Percentiles rank a stretch among this genome's conserved stretches.
These are phyloP conservation scores for Dendrolimus pini DNA, from an alignment of 2,888 invertebrate genomes.

Conservation along the genomic window DNA sequence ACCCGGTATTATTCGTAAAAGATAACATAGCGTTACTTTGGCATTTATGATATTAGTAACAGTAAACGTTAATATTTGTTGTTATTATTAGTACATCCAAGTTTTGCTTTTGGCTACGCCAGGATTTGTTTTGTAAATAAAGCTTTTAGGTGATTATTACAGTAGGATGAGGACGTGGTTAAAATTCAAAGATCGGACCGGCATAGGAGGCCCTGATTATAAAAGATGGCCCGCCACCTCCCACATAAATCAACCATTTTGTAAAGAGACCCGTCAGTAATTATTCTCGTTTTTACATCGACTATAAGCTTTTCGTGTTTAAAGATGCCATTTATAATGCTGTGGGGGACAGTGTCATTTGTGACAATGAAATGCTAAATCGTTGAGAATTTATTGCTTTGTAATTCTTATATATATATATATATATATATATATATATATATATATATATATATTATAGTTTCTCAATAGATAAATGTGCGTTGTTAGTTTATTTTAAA, in stretches of 20 bases:
- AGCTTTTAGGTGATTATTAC: not conserved
- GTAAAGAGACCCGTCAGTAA: slow-evolving; percentile 26
- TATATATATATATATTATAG: too few relatives aligned
- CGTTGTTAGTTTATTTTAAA: too few relatives aligned
- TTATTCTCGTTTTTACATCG: slow-evolving; percentile 16
- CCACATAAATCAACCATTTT: slow-evolving; percentile 40
- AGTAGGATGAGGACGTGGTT: not conserved
- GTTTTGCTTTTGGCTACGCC: too few relatives aligned
- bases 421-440: too few relatives aligned
- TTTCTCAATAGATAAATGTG: too few relatives aligned
- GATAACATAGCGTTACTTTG: too few relatives aligned
- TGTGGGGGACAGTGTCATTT: not conserved
- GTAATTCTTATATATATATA: too few relatives aligned
- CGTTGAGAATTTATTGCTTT: too few relatives aligned
- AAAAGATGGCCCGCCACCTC: slow-evolving; percentile 33
- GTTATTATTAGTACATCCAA: too few relatives aligned
- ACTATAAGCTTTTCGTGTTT: slow-evolving; percentile 16
- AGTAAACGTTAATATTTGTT: too few relatives aligned
- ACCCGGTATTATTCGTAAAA: too few relatives aligned
- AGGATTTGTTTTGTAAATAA: slow-evolving; percentile 1
- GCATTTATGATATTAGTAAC: too few relatives aligned
- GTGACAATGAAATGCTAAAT: not conserved
- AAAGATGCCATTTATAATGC: not conserved
- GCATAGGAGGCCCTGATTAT: slow-evolving; percentile 26
- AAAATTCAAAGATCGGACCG: not conserved